phyloP scores from a whole-genome alignment of 2,113 vertebrate genomes.

The Platichthys stellatus region DNA sequence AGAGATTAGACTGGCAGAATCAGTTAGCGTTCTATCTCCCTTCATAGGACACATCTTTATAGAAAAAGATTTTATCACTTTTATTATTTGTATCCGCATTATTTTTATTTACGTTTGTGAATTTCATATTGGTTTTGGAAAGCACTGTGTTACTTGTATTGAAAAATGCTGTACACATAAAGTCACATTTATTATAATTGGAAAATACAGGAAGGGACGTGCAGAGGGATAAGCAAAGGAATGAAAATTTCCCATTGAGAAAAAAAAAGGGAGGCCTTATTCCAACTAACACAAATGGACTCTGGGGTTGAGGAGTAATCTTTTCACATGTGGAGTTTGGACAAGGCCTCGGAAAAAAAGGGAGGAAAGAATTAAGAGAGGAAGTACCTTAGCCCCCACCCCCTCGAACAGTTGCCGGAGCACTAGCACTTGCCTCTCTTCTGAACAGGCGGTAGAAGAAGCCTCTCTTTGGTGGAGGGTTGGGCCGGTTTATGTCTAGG shows the following conservation, averaged over 20 bases:
- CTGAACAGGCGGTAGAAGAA: constrained; percentile 90
- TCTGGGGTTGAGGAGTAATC: background rate
- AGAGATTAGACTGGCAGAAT: no score
- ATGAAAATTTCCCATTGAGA: background rate
- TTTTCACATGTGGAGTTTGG: constrained; percentile 37
- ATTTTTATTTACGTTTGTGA: no score
- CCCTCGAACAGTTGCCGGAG: constrained; percentile 76
- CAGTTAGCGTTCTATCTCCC: no score
- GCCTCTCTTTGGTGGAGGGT: constrained; percentile 85
- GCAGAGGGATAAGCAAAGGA: background rate
- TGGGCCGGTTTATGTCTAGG: constrained; percentile 76
- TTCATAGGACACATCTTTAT: no score
- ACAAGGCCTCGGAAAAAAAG: constrained; percentile 43
- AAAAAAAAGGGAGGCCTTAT: constrained; percentile 26
- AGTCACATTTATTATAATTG: no score
- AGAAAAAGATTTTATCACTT: no score
- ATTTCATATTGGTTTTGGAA: no score
- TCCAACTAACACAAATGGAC: constrained; percentile 24
- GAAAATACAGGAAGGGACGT: background rate
- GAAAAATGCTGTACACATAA: no score
- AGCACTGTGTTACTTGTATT: no score
- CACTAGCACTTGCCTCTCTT: constrained; percentile 87
- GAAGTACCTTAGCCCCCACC: constrained; percentile 84
- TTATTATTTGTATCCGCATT: no score
- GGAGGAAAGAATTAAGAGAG: constrained; percentile 62